Percentiles rank a stretch among this genome's conserved stretches.
Conservation (phyloP, 53 echinoderm and acorn worm species). For the Crossaster papposus region DNA sequence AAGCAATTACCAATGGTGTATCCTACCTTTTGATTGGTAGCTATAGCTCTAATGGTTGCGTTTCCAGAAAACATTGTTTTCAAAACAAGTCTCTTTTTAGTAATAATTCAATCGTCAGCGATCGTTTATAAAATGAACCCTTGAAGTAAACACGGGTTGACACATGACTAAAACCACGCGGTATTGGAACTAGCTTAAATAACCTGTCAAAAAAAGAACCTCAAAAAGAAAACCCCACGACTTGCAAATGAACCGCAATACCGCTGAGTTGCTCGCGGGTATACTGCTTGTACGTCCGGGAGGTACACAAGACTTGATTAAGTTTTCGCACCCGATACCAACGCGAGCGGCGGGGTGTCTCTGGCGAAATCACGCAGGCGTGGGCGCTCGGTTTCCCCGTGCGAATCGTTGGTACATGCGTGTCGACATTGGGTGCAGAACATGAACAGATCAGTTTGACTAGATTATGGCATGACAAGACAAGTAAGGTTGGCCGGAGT, state of each 20-base stretch:
- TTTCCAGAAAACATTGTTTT: too few relatives aligned
- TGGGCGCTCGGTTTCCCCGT: neutral
- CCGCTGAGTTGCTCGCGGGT: neutral
- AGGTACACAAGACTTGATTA: constrained; percentile 47
- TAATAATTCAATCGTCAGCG: neutral
- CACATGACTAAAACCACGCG: neutral
- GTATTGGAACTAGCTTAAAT: neutral
- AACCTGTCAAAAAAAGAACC: neutral
- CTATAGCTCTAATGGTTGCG: too few relatives aligned
- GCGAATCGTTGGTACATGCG: neutral
- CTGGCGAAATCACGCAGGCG: neutral
- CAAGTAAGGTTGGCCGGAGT: too few relatives aligned
- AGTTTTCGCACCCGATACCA: constrained; percentile 42
- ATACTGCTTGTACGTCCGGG: neutral
- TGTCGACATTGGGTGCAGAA: too few relatives aligned
- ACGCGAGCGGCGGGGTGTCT: neutral
- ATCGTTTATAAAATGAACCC: neutral
- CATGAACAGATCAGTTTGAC: too few relatives aligned
- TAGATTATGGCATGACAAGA: too few relatives aligned
- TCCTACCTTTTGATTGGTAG: too few relatives aligned
- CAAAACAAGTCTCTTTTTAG: too few relatives aligned
- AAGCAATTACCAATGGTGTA: too few relatives aligned
- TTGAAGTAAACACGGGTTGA: neutral
- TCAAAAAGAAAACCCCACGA: too few relatives aligned
- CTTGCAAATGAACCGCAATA: neutral